phyloP scores from a whole-genome alignment of 2,888 invertebrate genomes.

The Cheilosia pagana region DNA sequence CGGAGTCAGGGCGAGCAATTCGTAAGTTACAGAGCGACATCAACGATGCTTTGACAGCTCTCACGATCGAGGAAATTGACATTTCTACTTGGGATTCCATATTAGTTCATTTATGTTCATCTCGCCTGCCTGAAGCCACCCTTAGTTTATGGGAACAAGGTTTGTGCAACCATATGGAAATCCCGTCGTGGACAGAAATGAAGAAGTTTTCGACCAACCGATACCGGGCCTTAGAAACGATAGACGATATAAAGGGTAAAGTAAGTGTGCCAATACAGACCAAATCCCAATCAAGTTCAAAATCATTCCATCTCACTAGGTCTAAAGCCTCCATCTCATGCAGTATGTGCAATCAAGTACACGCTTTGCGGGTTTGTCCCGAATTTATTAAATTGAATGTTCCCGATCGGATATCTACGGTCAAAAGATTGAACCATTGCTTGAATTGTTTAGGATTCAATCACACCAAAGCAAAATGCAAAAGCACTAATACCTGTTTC shows the following conservation, averaged over 20 bases:
- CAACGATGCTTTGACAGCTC: not conserved
- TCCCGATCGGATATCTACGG: not conserved
- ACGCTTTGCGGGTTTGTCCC: not conserved
- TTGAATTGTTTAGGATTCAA: not conserved
- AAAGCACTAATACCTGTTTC: not conserved
- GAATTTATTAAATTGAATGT: not conserved
- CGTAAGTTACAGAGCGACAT: not conserved
- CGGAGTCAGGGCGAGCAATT: not conserved
- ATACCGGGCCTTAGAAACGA: not conserved
- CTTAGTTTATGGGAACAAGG: not conserved
- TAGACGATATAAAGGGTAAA: not conserved
- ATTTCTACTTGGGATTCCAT: not conserved
- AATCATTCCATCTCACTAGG: not conserved
- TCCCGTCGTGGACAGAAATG: not conserved
- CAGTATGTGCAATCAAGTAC: not conserved
- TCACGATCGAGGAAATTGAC: not conserved
- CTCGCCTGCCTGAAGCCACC: not conserved
- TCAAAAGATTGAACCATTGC: not conserved
- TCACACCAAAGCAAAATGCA: not conserved
- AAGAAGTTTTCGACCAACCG: not conserved
- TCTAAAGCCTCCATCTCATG: not conserved
- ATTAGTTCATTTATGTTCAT: not conserved
- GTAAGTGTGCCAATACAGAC: not conserved
- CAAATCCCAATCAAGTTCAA: not conserved
- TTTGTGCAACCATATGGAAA: not conserved